phyloP scores from a whole-genome alignment of 1,140 invertebrate genomes.

The Zaprionus lachaisei region DNA sequence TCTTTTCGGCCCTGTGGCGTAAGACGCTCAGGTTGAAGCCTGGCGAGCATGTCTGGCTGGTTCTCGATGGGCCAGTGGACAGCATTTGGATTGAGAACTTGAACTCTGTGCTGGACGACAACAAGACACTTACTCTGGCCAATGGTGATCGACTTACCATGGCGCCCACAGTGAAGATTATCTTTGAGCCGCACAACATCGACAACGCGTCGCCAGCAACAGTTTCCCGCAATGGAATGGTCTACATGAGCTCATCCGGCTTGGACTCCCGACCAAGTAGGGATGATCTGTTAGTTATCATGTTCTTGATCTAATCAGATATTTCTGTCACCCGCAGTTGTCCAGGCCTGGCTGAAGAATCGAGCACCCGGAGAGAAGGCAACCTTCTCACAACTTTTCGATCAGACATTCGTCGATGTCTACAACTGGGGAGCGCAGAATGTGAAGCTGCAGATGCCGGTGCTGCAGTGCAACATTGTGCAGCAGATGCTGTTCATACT shows the following conservation, averaged over 20 bases:
- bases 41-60: constrained; percentile 95
- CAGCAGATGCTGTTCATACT: constrained; percentile 92
- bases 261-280: constrained; percentile 94
- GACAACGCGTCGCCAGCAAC: constrained; percentile 98
- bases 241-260: constrained; percentile 98
- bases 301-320: background rate
- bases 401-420: constrained; percentile 90
- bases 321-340: constrained; percentile 75
- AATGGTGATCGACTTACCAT: constrained; percentile 97
- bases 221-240: constrained; percentile 98
- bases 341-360: constrained; percentile 92
- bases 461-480: constrained; percentile 96
- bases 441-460: constrained; percentile 92
- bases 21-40: constrained; percentile 96
- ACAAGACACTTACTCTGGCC: constrained; percentile 96
- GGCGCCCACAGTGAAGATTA: constrained; percentile 96
- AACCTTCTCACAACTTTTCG: constrained; percentile 91
- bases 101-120: constrained; percentile 98
- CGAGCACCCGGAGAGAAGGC: constrained; percentile 89
- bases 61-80: constrained; percentile 97
- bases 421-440: constrained; percentile 94
- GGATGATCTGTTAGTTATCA: background rate
- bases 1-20: constrained; percentile 98
- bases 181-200: constrained; percentile 98
- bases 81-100: constrained; percentile 99